Conservation (phyloP, 1,140 invertebrate species). For the Maconellicoccus hirsutus region DNA sequence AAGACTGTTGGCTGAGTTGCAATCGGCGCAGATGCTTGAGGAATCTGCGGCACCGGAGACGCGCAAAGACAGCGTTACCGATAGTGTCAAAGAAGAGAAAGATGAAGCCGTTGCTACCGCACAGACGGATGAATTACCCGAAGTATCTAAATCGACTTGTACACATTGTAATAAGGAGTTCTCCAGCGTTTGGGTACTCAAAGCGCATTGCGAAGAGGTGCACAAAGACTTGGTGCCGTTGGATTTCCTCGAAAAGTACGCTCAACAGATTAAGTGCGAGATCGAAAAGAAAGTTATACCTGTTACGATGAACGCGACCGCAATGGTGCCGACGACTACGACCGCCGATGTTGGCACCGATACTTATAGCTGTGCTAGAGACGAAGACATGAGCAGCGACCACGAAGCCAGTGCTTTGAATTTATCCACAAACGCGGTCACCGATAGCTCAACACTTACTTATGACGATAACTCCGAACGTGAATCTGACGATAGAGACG, state of each 20-base stretch:
- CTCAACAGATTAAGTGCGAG: slow-evolving; percentile 75
- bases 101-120: slow-evolving; percentile 48
- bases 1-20: slow-evolving; percentile 32
- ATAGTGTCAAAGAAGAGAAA: slow-evolving; percentile 41
- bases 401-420: slow-evolving; percentile 4
- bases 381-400: too few relatives aligned
- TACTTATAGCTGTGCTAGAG: not conserved
- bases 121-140: slow-evolving; percentile 43
- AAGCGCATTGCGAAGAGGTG: slow-evolving; percentile 89
- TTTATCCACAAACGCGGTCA: slow-evolving; percentile 31
- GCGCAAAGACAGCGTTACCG: slow-evolving; percentile 36
- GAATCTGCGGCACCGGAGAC: slow-evolving; percentile 34
- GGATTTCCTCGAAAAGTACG: slow-evolving; percentile 81
- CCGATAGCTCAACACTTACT: slow-evolving; percentile 39
- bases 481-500: slow-evolving; percentile 37
- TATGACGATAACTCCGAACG: slow-evolving; percentile 41
- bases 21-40: slow-evolving; percentile 31
- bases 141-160: slow-evolving; percentile 68
- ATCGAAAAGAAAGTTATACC: slow-evolving; percentile 68
- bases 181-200: slow-evolving; percentile 89
- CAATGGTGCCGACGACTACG: not conserved
- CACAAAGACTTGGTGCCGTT: slow-evolving; percentile 81
- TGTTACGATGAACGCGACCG: slow-evolving; percentile 32
- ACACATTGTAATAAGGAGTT: slow-evolving; percentile 85
- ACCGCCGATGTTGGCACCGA: not conserved